These are phyloP conservation scores for Listrodromus nycthemerus DNA, from an alignment of 2,888 invertebrate genomes.

Conservation along the genomic window DNA sequence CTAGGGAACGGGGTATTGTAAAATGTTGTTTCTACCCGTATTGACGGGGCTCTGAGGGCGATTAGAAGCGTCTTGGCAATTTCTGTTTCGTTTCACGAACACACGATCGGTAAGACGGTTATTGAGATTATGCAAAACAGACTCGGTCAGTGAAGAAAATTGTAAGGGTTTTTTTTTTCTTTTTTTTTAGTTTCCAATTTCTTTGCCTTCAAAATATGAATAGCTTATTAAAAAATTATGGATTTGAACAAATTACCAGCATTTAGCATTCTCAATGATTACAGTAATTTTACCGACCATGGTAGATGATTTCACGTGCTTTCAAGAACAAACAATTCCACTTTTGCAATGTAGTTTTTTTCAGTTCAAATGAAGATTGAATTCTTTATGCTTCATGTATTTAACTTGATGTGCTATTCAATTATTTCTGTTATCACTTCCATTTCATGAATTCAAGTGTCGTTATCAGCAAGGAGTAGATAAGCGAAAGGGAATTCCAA, in stretches of 20 bases:
- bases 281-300: background rate
- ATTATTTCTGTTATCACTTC: background rate
- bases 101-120: background rate
- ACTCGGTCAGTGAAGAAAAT: background rate
- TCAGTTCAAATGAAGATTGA: background rate
- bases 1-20: constrained; percentile 83
- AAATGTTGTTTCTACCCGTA: constrained; percentile 41
- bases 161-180: background rate
- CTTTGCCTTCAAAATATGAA: background rate
- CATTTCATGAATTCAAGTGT: background rate
- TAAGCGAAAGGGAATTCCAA: background rate
- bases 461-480: background rate
- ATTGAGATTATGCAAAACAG: background rate
- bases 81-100: background rate
- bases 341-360: background rate
- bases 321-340: background rate
- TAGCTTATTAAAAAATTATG: background rate
- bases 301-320: background rate
- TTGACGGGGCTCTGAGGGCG: constrained; percentile 15
- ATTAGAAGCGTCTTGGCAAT: background rate
- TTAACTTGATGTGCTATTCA: background rate
- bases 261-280: background rate
- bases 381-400: background rate
- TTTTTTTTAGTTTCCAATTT: background rate
- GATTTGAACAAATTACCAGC: background rate